Evolutionary conservation across 2,797 vertebrate species (phyloP).

Genomic region (Lacerta bilineata): DNA sequence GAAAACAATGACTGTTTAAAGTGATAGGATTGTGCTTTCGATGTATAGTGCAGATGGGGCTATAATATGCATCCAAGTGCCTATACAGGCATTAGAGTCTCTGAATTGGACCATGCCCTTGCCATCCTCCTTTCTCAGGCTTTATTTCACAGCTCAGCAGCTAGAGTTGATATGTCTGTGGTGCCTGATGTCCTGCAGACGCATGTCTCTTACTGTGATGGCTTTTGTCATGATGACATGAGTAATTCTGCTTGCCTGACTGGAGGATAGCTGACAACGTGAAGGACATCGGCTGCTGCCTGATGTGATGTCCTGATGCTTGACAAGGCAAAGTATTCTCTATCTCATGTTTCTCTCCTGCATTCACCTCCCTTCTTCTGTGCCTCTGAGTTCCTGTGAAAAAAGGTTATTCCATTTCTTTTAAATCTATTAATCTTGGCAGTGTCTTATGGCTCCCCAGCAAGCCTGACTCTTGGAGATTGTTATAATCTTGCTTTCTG

Average conservation of each 20-base stretch:
- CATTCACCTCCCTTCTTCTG: constrained; percentile 44
- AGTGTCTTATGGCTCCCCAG: background rate
- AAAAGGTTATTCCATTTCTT: constrained; percentile 10
- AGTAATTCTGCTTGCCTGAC: constrained; percentile 47
- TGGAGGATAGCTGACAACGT: constrained; percentile 42
- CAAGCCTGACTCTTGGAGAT: background rate
- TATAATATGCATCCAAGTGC: too few relatives aligned
- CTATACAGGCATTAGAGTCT: background rate
- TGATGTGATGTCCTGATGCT: constrained; percentile 62
- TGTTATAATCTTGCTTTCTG: constrained; percentile 9
- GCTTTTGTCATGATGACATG: constrained; percentile 11
- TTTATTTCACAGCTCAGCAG: background rate
- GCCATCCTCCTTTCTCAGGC: background rate
- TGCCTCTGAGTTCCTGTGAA: constrained; percentile 36
- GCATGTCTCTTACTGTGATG: constrained; percentile 44
- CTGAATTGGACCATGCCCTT: background rate
- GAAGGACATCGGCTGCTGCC: constrained; percentile 46
- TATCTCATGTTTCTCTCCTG: constrained; percentile 40
- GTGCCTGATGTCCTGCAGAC: constrained; percentile 40
- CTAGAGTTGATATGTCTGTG: background rate
- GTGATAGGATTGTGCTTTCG: too few relatives aligned
- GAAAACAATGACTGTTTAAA: too few relatives aligned
- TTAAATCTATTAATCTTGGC: background rate
- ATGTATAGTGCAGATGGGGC: too few relatives aligned
- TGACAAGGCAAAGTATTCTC: constrained; percentile 60